Evolutionary conservation across 2,113 vertebrate genomes (phyloP), one percentile per base, ranked within the genome.

Genomic region (Mormyrus iriodes): DNA sequence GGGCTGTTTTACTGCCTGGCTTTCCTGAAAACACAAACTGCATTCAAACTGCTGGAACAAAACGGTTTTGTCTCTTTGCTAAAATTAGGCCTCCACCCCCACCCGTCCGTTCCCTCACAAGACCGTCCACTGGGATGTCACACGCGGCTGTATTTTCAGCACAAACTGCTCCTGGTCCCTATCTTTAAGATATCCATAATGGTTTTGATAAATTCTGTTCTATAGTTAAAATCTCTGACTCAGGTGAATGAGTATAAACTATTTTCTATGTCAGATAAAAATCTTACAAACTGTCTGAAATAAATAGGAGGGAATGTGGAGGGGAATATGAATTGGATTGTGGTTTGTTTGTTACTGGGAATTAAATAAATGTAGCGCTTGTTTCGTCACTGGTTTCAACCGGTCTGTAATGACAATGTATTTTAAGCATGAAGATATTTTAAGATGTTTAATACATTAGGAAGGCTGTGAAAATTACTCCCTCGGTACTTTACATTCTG

Each of bases 11-110:
- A 91, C 90, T 93, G 91, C 90, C 90, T 92, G 88, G 88, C 88
- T 93, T 93, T 95, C 93, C 93, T 94, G 92, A 92, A 91, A 91
- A 93, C 92, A 95, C 94, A 95, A 95, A 95, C 93, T 94, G 92
- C 92, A 93, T 92, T 92, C 91, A 94, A 89, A 90, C 90, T 90
- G 90, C 73, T 85, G 93, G 94, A 94, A 95, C 94, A 95, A 95
- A 91, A 95, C 87, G 90, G 93, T 94, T 95, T 91, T 95, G 94
- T 94, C 94, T 90, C 92, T 21, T 91, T 83, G 94, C 91, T 95
- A 95, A 94, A 94, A 94, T 94, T 94, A 95, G 93, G 90, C 55
- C 85, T 90, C 31, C 35, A 7, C 7, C 73, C 6, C 88, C 49
- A 24, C 31, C 52, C 44, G 27, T 53, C 27, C 53, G 8, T 44